Conservation (phyloP, 2,797 vertebrate species). For the Myotis daubentonii region DNA sequence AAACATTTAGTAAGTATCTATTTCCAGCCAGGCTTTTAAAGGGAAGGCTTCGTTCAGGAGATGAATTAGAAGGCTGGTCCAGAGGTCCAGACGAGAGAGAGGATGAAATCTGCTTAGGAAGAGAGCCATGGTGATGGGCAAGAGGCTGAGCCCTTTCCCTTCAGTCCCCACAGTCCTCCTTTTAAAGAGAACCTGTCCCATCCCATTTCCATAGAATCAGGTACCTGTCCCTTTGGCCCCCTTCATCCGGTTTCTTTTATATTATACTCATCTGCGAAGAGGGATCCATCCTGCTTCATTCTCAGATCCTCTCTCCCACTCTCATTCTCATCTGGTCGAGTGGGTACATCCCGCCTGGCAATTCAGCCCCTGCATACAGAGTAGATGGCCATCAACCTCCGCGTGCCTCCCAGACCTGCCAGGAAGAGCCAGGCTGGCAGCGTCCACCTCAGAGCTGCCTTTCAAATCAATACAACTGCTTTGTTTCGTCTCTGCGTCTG, state of each 20-base stretch:
- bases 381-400: not conserved
- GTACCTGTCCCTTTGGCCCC: not conserved
- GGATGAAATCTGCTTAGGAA: not conserved
- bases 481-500: constrained; percentile 37
- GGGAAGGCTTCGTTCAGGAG: not conserved
- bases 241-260: not conserved
- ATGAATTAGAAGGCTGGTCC: not conserved
- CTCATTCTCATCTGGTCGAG: not conserved
- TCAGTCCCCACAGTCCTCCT: not conserved
- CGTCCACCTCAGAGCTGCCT: not conserved
- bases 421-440: not conserved
- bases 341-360: not conserved
- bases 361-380: not conserved
- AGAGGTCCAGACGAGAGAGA: not conserved
- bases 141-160: not conserved
- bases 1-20: constrained; percentile 56
- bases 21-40: constrained; percentile 12
- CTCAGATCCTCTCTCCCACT: not conserved
- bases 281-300: not conserved
- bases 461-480: constrained; percentile 52
- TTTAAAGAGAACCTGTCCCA: not conserved
- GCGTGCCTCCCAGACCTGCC: not conserved
- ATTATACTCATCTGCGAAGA: not conserved
- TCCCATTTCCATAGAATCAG: not conserved
- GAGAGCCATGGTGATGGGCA: not conserved